Percentiles rank a stretch among this genome's conserved stretches.
Evolutionary conservation across 1,140 invertebrate species (phyloP).

Genomic region (Caenorhabditis latens): DNA sequence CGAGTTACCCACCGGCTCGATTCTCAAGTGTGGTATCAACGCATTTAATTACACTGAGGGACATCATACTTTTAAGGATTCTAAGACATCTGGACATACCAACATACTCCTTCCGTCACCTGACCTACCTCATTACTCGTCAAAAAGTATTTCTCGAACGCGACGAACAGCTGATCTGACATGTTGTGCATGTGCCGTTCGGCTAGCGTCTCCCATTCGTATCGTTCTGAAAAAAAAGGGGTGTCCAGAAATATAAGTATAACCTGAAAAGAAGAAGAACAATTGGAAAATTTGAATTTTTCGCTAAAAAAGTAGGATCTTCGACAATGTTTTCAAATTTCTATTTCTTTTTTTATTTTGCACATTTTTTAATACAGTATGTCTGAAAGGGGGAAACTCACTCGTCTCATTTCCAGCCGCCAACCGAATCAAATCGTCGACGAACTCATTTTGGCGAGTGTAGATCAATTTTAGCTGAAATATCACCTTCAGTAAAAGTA

Average conservation of each 20-base stretch:
- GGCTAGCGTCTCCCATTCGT: slow-evolving; percentile 67
- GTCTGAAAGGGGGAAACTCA: too few species aligned
- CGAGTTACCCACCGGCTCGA: too few species aligned
- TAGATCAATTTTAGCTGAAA: slow-evolving; percentile 71
- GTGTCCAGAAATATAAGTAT: not conserved
- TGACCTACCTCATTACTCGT: slow-evolving; percentile 70
- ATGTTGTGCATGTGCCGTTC: slow-evolving; percentile 75
- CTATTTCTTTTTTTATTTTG: too few species aligned
- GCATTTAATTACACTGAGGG: too few species aligned
- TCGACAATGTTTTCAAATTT: too few species aligned
- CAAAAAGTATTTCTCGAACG: slow-evolving; percentile 77
- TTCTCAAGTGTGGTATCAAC: too few species aligned
- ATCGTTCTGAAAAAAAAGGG: slow-evolving; percentile 23
- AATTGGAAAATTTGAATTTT: too few species aligned
- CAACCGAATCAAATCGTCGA: slow-evolving; percentile 69
- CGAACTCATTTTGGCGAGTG: slow-evolving; percentile 71
- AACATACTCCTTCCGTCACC: too few species aligned
- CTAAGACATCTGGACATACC: too few species aligned
- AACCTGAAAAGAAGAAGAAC: slow-evolving; percentile 65
- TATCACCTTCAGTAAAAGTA: not conserved
- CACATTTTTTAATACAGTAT: too few species aligned
- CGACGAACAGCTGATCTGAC: slow-evolving; percentile 76
- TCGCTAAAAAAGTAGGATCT: too few species aligned
- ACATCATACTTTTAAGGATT: too few species aligned
- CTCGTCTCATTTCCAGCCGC: slow-evolving; percentile 69